Conservation (phyloP, 1,140 invertebrate species). For the Aleiodes sp. region DNA sequence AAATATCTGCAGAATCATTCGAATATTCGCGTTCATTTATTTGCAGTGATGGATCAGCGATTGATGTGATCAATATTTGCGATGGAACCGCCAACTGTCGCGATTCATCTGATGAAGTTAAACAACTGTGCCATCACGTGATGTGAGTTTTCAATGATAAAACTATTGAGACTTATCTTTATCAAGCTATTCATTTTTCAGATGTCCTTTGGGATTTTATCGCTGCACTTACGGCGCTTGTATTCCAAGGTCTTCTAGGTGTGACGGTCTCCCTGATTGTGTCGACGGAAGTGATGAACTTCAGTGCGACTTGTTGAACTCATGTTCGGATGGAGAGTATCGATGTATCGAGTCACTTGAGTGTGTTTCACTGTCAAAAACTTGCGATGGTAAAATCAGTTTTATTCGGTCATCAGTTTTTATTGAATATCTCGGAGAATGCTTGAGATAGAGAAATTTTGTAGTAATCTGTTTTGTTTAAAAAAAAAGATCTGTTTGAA, state of each 20-base stretch:
- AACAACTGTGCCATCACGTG: constrained; percentile 47
- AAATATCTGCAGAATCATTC: background rate
- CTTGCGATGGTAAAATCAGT: constrained; percentile 56
- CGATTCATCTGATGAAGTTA: constrained; percentile 79
- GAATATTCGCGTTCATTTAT: constrained; percentile 34
- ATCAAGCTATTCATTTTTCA: constrained; percentile 24
- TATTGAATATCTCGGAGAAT: too few relatives aligned
- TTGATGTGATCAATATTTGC: constrained; percentile 74
- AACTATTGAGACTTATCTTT: background rate
- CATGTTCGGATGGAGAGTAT: constrained; percentile 43
- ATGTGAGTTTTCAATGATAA: constrained; percentile 41
- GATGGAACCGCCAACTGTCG: constrained; percentile 79
- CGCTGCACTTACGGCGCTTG: constrained; percentile 69
- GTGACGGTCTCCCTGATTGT: constrained; percentile 70
- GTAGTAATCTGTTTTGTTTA: background rate
- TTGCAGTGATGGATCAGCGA: constrained; percentile 48
- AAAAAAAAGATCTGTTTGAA: too few relatives aligned
- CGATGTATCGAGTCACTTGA: constrained; percentile 40
- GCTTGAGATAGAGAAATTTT: background rate
- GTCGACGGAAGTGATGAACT: constrained; percentile 69
- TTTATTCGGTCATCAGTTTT: background rate
- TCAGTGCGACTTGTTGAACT: constrained; percentile 38
- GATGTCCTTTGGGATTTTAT: constrained; percentile 56
- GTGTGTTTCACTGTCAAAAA: constrained; percentile 49
- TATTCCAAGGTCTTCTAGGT: constrained; percentile 62